Base-by-base conservation (phyloP, 2,797 vertebrate genomes). In the Notolepis coatsorum region DNA sequence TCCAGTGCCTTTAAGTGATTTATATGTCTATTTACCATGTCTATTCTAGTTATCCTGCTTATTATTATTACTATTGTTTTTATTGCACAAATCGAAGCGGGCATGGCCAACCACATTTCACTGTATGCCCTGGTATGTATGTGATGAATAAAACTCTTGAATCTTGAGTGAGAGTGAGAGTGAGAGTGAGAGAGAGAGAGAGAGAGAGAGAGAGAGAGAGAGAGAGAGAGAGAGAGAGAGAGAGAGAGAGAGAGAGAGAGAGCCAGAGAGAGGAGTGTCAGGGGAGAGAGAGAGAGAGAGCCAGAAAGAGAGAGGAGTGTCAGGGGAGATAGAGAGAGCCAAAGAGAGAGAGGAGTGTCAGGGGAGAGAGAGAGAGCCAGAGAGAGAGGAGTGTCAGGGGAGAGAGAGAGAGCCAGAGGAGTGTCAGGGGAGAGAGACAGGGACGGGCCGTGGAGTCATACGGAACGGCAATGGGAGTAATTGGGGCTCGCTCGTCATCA, bases 371-470 rank as follows among this genome's bases (percentile, higher is more conserved):
- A 24, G 21, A 12, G 48, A 31, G 24, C 10, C n/a, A 5, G 13
- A 17, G 48, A 20, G 27, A 42, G 56, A n/a, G 12, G 10, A 21
- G 56, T 43, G 61, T 66, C 24, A 50, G 60, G 37, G 24, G 39
- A 46, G 45, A 41, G 4, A 51, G 52, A 18, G n/a, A n/a, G n/a
- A 56, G 48, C 55, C 42, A 10, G 35, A 4, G 35, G 38, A 18
- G 52, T 8, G 39, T 53, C 53, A 69, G 71, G 17, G 56, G 58
- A 68, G 68, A 66, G 48, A 52, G 72, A 76, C 28, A 68, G 74
- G n/a, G n/a, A 57, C 1, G 28, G 55, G 30, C 12, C 1, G 13
- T 45, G 52, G 35, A 58, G 52, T 58, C 15, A 37, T 62, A 61
- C 13, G 5, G 20, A 38, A 31, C 21, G 47, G 20, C 18, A 9